Evolutionary conservation across 2,113 vertebrate species (phyloP), one percentile per base, ranked within the genome.

Genomic region (Bujurquina vittata): DNA sequence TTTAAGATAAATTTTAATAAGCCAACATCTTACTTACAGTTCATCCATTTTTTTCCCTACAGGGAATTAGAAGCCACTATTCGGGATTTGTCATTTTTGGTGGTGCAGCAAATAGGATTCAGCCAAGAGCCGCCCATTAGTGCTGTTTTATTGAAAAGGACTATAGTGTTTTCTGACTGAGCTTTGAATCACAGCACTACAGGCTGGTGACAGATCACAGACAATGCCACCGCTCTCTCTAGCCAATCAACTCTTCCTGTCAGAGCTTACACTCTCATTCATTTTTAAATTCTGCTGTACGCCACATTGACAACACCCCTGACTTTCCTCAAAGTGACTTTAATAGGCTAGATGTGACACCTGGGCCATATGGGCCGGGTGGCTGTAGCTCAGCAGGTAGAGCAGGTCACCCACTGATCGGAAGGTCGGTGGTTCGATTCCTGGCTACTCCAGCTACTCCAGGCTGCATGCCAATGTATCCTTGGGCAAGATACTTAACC

Each of bases 211-310:
- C 61, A 62, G 35, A 8, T 37, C 17, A 49, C 17, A 67, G 52
- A 11, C 58, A 75, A 37, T 60, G 10, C n/a, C 65, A n/a, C 31
- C 0, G 33, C 59, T 18, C 3, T 2, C 11, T 59, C 58, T 17
- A 15, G 65, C 84, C 58, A 88, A 81, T 91, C 75, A 88, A 81
- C 84, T 62, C 84, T 14, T 12, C 12, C 61, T 5, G 69, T 63
- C 82, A 81, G 67, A 65, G 31, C 17, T 54, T 77, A 49, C 63
- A 59, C 33, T 52, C 12, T 59, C 20, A 40, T 15, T 76, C 22
- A 49, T 9, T 60, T 10, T 65, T 7, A 43, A 17, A 10, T 67
- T 67, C 77, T 57, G 8, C 76, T 12, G 18, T 20, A 54, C 0
- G 5, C 0, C 18, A 20, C 37, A 31, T 0, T 20, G 52, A 56